Conservation (phyloP, 2,113 vertebrate species). For the Gasterosteus aculeatus region DNA sequence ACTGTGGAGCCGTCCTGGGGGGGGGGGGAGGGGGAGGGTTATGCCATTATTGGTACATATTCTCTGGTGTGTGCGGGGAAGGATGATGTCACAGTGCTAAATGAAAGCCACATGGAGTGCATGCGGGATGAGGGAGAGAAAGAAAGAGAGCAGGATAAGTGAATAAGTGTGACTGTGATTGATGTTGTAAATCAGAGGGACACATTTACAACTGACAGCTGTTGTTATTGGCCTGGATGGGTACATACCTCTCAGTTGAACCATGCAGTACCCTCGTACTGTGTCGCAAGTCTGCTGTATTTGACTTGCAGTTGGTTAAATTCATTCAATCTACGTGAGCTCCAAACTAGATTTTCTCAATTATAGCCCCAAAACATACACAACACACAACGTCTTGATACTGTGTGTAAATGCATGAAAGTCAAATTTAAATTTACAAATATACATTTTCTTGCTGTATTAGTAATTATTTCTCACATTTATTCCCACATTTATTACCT, state of each 20-base stretch:
- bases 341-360: neutral
- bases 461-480: neutral
- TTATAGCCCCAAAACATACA: neutral
- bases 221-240: neutral
- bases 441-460: neutral
- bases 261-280: neutral
- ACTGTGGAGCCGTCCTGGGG: conserved; percentile 21
- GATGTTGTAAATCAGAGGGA: conserved; percentile 7
- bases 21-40: conserved; percentile 13
- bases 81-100: conserved; percentile 66
- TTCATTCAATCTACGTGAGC: neutral
- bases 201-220: neutral
- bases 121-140: neutral
- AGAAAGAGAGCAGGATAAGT: neutral
- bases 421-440: neutral
- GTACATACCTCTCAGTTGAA: neutral
- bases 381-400: too few relatives aligned
- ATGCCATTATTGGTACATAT: conserved; percentile 50
- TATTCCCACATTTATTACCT: neutral
- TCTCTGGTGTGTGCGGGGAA: conserved; percentile 15
- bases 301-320: conserved; percentile 21
- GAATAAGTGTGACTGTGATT: neutral
- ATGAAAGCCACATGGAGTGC: conserved; percentile 71
- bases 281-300: neutral
- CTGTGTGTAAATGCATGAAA: neutral